Evolutionary conservation across 2,113 vertebrate species (phyloP), one percentile per base, ranked within the genome.

Genomic region (Varanus salvator): DNA sequence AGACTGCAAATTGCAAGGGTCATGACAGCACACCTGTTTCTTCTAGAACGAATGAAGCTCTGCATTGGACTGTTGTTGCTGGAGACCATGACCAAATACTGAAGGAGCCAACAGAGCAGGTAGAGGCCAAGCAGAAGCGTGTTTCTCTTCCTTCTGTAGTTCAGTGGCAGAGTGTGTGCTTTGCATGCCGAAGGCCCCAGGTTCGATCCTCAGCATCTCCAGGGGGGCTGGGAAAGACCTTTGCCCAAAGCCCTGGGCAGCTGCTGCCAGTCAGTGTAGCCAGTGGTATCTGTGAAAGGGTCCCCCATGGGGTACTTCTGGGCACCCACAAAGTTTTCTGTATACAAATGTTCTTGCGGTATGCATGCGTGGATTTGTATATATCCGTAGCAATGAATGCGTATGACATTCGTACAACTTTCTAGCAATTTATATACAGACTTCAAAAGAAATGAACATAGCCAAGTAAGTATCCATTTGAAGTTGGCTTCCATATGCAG

Each of bases 11-110:
- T 31, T 91, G 64, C 69, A 1, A 80, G 86, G 77, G 54, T 93
- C 87, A 11, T 48, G 34, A 52, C 6, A 60, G 11, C 1, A 3
- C 34, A 69, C 4, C 52, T 19, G 7, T 75, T 17, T 34, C 76
- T 76, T 76, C 34, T 86, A 84, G 90, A 34, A 86, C 44, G 0
- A 92, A 86, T 80, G 94, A 94, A 83, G 2, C 48, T 23, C 86
- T 82, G 23, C 87, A 84, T 34, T 95, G 92, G 85, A 84, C 82
- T 90, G 85, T 95, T 68, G 52, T 93, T 89, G 77, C 31, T 78
- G 90, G 82, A 86, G 64, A 91, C 66, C n/a, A 76, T 48, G 0
- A 8, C 0, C 72, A 87, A 90, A 12, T 29, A 71, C 54, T 86
- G 23, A 80, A 69, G 85, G 88, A 92, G 38, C 69, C 93, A 85